phyloP scores from a whole-genome alignment of 2,888 invertebrate genomes.

The Heliconius sara region DNA sequence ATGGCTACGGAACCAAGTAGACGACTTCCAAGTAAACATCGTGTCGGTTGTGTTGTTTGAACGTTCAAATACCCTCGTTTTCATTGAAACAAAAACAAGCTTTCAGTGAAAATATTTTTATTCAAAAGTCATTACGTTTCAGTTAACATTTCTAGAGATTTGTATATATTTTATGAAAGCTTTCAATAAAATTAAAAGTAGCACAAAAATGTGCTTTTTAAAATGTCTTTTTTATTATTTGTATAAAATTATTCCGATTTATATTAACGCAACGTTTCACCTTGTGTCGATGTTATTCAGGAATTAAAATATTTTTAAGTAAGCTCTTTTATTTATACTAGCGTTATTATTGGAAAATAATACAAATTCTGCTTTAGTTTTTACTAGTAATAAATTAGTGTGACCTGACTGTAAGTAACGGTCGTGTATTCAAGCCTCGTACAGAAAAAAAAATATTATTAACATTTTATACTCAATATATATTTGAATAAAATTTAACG shows the following conservation, averaged over 20 bases:
- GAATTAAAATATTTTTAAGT: slow-evolving; percentile 6
- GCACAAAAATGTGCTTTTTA: slow-evolving; percentile 6
- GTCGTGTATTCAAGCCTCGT: background rate
- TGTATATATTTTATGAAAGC: slow-evolving; percentile 22
- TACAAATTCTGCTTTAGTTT: background rate
- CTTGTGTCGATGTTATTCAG: slow-evolving; percentile 12
- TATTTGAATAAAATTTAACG: background rate
- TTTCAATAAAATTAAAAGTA: slow-evolving; percentile 26
- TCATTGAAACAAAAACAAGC: background rate
- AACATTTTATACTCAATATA: background rate
- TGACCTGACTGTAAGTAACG: background rate
- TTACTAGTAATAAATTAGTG: background rate
- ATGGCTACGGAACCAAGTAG: background rate
- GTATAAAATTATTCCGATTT: slow-evolving; percentile 14
- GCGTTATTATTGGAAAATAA: background rate
- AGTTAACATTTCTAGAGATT: slow-evolving; percentile 26
- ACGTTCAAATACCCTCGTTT: slow-evolving; percentile 12
- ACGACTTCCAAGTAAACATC: slow-evolving; percentile 26
- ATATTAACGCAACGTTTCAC: slow-evolving; percentile 4
- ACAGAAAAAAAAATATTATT: background rate
- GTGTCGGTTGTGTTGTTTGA: slow-evolving; percentile 16
- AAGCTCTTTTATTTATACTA: background rate
- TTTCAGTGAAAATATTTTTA: slow-evolving; percentile 17
- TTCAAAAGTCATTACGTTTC: slow-evolving; percentile 34
- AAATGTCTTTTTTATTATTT: slow-evolving; percentile 10